phyloP scores from a whole-genome alignment of 1,140 invertebrate genomes.

The Ceratina calcarata region DNA sequence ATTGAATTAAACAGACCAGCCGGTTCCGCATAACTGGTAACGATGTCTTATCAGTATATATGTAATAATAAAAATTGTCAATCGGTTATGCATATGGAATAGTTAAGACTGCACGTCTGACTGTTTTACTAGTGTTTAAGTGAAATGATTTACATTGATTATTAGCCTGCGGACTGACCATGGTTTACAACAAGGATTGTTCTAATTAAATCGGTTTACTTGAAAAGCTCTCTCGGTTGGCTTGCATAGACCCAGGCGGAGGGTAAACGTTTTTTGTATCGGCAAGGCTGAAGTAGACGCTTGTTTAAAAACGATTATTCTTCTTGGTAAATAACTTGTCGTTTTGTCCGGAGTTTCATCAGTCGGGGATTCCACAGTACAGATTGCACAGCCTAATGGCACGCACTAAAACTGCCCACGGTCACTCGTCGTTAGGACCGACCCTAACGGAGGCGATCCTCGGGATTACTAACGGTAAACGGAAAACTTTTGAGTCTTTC shows the following conservation, averaged over 20 bases:
- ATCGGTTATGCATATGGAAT: no score
- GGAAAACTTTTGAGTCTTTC: constrained; percentile 49
- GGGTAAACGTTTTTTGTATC: not conserved
- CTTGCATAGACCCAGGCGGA: not conserved
- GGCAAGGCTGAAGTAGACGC: not conserved
- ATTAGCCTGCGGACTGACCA: not conserved
- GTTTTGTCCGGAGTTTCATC: constrained; percentile 24
- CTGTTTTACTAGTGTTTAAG: not conserved
- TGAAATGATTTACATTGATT: not conserved
- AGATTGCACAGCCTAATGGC: constrained; percentile 42
- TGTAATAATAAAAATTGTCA: no score
- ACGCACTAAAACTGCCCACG: constrained; percentile 46
- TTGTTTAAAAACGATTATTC: constrained; percentile 30
- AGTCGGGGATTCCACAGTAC: constrained; percentile 18
- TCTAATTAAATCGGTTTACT: constrained; percentile 9
- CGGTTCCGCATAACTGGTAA: no score
- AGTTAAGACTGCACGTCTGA: not conserved
- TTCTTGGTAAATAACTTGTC: constrained; percentile 28
- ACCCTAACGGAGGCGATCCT: constrained; percentile 43
- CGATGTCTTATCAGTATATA: no score
- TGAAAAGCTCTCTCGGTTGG: not conserved
- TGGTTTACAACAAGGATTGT: not conserved
- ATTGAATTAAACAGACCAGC: no score
- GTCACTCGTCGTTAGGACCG: constrained; percentile 42
- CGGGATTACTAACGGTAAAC: constrained; percentile 57